Evolutionary conservation across 2,797 vertebrate species (phyloP).

Genomic region (Pogonophryne albipinna): DNA sequence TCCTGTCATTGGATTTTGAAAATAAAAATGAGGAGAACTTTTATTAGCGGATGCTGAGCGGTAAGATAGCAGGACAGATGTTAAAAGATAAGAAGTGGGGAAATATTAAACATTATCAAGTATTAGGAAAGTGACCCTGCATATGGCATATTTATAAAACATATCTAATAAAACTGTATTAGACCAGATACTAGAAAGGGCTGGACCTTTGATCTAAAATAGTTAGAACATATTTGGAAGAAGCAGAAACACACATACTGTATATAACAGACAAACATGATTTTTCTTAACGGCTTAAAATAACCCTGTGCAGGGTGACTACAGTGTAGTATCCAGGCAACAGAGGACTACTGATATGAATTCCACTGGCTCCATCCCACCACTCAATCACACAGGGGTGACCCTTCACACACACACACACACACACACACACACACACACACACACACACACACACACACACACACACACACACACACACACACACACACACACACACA

Average conservation of each 20-base stretch:
- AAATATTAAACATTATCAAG: conserved; percentile 12
- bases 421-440: conserved; percentile 22
- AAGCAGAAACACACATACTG: conserved; percentile 3
- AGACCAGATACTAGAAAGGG: not conserved
- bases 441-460: conserved; percentile 42
- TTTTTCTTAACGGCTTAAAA: conserved; percentile 80
- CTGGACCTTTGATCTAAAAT: not conserved
- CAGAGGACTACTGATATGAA: conserved; percentile 78
- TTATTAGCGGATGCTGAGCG: conserved; percentile 21
- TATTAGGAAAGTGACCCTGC: conserved; percentile 7
- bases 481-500: conserved; percentile 44
- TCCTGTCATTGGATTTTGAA: conserved; percentile 57
- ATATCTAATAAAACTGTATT: conserved; percentile 17
- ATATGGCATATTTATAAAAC: conserved; percentile 13
- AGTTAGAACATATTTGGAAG: conserved; percentile 1
- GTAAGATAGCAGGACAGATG: conserved; percentile 38
- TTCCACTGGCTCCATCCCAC: conserved; percentile 74
- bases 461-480: conserved; percentile 44
- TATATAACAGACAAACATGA: conserved; percentile 37
- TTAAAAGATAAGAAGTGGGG: not conserved
- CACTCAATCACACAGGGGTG: conserved; percentile 66
- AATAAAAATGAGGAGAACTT: conserved; percentile 58
- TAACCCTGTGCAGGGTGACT: conserved; percentile 74
- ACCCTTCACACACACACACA: conserved; percentile 45
- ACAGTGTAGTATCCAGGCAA: conserved; percentile 84